Evolutionary conservation across 1,140 invertebrate genomes (phyloP).

Genomic region (Adoxophyes honmai): DNA sequence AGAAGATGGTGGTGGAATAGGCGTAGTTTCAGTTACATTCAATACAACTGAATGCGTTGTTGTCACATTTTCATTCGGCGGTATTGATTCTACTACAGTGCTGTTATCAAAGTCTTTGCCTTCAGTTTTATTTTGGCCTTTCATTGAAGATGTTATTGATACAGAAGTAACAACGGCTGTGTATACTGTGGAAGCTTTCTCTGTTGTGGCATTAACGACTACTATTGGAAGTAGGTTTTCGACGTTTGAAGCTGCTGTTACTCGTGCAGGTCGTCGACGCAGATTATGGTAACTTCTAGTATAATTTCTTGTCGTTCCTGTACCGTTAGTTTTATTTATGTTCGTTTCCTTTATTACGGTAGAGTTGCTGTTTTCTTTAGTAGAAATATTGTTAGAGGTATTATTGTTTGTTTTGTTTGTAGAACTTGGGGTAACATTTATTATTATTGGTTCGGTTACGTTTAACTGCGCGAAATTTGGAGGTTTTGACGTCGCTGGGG

Average conservation of each 20-base stretch:
- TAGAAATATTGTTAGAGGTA: constrained; percentile 26
- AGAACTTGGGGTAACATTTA: constrained; percentile 39
- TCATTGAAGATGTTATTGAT: constrained; percentile 72
- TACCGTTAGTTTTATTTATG: constrained; percentile 36
- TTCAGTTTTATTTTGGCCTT: constrained; percentile 68
- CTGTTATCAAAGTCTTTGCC: constrained; percentile 42
- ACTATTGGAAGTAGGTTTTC: constrained; percentile 37
- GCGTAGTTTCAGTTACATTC: constrained; percentile 49
- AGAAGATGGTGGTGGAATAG: constrained; percentile 30
- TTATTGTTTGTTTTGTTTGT: constrained; percentile 38
- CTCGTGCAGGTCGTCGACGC: constrained; percentile 50
- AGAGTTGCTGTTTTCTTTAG: constrained; percentile 31
- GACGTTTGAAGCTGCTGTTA: constrained; percentile 46
- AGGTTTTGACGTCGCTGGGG: constrained; percentile 46
- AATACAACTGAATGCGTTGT: constrained; percentile 16
- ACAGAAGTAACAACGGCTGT: constrained; percentile 76
- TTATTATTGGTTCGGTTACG: constrained; percentile 43
- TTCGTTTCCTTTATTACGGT: constrained; percentile 27
- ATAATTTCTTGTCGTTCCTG: constrained; percentile 45
- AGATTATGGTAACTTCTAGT: constrained; percentile 61
- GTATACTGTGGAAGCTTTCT: constrained; percentile 67
- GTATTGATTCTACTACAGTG: constrained; percentile 24
- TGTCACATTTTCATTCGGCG: not conserved
- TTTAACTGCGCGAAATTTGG: constrained; percentile 41
- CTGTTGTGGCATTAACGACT: constrained; percentile 49